Conservation (phyloP, 2,888 invertebrate species). For the Drosophila leonis region DNA sequence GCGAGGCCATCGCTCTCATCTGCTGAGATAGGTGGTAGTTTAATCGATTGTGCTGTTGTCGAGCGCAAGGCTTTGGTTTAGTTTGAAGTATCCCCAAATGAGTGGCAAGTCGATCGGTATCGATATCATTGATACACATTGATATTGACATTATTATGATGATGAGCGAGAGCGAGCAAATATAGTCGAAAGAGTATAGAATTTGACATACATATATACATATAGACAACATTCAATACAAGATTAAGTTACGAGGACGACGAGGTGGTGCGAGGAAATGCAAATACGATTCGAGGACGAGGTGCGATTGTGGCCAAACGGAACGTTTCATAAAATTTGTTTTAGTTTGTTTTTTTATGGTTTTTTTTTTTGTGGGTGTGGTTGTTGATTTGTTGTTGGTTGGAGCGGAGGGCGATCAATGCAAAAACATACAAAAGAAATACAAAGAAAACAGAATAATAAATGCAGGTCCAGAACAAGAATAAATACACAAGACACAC, state of each 20-base stretch:
- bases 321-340: constrained; percentile 56
- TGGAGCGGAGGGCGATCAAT: constrained; percentile 77
- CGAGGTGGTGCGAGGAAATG: constrained; percentile 54
- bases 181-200: constrained; percentile 64
- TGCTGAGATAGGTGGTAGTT: constrained; percentile 86
- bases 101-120: constrained; percentile 62
- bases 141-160: constrained; percentile 50
- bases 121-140: constrained; percentile 35
- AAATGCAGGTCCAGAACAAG: constrained; percentile 52
- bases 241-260: constrained; percentile 54
- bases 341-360: constrained; percentile 42
- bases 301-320: constrained; percentile 68
- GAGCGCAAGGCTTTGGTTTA: constrained; percentile 81
- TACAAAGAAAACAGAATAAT: constrained; percentile 68
- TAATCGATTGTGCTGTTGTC: constrained; percentile 85
- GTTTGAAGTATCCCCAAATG: constrained; percentile 57
- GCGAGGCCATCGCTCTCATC: constrained; percentile 79
- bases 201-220: constrained; percentile 61
- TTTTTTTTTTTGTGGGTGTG: constrained; percentile 59
- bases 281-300: constrained; percentile 55
- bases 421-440: constrained; percentile 79
- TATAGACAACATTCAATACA: constrained; percentile 60
- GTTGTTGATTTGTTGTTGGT: constrained; percentile 70
- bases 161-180: constrained; percentile 63
- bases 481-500: constrained; percentile 23